Percentiles rank a stretch among this genome's conserved stretches.
Evolutionary conservation across 2,113 vertebrate species (phyloP).

Genomic region (Indicator indicator): DNA sequence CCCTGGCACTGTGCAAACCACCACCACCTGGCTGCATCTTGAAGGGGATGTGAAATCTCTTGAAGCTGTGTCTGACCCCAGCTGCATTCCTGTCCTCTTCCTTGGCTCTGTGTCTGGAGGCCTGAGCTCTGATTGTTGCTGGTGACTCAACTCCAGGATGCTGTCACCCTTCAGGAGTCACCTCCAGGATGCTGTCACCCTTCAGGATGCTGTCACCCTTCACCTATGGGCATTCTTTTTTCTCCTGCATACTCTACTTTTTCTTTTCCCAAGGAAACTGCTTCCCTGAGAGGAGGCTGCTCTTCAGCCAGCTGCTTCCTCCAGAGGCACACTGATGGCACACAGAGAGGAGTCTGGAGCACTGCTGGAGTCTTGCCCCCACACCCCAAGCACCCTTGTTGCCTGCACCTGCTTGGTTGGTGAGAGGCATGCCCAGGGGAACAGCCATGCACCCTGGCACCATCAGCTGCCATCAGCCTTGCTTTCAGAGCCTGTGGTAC

Average conservation of each 20-base stretch:
- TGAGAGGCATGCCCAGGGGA: neutral
- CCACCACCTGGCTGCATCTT: neutral
- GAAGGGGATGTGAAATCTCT: neutral
- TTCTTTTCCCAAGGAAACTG: neutral
- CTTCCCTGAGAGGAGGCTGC: neutral
- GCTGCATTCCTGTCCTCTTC: neutral
- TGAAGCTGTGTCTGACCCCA: neutral
- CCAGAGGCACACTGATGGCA: neutral
- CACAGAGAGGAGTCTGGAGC: neutral
- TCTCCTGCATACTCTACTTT: neutral
- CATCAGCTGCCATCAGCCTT: neutral
- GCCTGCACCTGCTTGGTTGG: neutral
- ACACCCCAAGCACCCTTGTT: neutral
- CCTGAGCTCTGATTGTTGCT: neutral
- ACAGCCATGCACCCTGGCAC: neutral
- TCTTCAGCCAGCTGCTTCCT: too few relatives aligned
- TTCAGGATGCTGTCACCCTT: neutral
- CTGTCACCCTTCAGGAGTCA: neutral
- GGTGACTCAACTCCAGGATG: neutral
- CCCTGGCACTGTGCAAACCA: neutral
- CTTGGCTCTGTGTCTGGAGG: neutral
- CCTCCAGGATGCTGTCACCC: too few relatives aligned
- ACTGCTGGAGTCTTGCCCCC: neutral
- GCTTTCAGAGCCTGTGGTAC: neutral
- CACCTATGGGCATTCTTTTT: accelerated